Evolutionary conservation across 2,113 vertebrate genomes (phyloP).

Genomic region (Tamias sibiricus): DNA sequence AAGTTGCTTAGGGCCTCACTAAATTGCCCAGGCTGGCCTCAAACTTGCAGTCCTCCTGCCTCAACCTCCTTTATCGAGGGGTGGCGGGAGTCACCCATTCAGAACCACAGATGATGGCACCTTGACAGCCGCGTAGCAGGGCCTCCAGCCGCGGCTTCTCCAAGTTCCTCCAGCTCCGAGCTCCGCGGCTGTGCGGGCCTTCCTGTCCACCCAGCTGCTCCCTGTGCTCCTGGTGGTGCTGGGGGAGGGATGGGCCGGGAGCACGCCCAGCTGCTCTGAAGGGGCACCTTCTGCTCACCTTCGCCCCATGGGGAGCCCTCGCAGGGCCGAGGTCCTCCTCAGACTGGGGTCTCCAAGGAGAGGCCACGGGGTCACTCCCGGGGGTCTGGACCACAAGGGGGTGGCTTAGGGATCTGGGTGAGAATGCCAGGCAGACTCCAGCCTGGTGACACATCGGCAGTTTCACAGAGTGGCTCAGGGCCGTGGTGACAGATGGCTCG

Average conservation of each 20-base stretch:
- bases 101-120: background rate
- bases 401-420: background rate
- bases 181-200: background rate
- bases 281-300: too few relatives aligned
- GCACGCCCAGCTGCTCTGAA: too few relatives aligned
- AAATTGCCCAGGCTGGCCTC: too few relatives aligned
- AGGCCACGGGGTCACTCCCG: background rate
- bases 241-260: too few relatives aligned
- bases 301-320: too few relatives aligned
- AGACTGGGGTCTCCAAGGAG: too few relatives aligned
- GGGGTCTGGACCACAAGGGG: background rate
- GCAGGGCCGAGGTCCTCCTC: too few relatives aligned
- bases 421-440: background rate
- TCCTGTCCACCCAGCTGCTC: background rate
- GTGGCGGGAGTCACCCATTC: too few relatives aligned
- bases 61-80: background rate
- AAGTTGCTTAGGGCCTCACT: too few relatives aligned
- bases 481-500: slow-evolving; percentile 37
- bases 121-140: background rate
- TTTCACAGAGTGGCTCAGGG: background rate
- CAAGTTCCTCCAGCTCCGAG: background rate
- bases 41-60: too few relatives aligned
- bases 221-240: too few relatives aligned
- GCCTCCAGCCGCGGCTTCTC: too few relatives aligned
- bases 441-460: background rate